phyloP scores from a whole-genome alignment of 1,140 invertebrate species.

The Branchinecta lynchi region DNA sequence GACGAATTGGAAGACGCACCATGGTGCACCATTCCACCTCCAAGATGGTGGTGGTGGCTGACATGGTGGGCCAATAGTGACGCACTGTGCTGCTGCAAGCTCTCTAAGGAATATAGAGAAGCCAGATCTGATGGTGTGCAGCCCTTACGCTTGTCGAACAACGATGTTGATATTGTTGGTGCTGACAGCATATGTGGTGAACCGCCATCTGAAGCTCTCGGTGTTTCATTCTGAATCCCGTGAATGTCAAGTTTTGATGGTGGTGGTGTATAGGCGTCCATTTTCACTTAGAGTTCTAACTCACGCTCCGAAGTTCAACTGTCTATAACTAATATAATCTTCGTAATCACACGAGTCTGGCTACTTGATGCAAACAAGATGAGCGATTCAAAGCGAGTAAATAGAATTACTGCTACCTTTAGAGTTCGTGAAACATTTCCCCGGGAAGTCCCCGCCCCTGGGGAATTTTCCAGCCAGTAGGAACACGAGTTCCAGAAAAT shows the following conservation, averaged over 20 bases:
- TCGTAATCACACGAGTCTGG: not conserved
- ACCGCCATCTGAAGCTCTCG: not conserved
- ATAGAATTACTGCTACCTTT: slow-evolving; percentile 12
- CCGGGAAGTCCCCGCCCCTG: not conserved
- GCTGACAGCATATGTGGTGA: not conserved
- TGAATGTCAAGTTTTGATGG: slow-evolving; percentile 7
- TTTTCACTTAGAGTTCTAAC: not conserved
- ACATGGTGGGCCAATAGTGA: slow-evolving; percentile 3
- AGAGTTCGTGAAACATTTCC: slow-evolving; percentile 7
- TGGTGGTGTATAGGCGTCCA: slow-evolving; percentile 1
- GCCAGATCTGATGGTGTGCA: not conserved
- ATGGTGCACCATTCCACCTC: not conserved
- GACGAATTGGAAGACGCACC: not conserved
- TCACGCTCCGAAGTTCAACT: not conserved
- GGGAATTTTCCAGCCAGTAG: slow-evolving; percentile 3
- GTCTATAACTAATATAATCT: slow-evolving; percentile 11
- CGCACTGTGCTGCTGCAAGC: not conserved
- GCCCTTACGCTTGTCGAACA: not conserved
- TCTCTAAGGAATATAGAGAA: not conserved
- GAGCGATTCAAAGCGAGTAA: slow-evolving; percentile 10
- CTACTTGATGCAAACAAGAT: slow-evolving; percentile 11
- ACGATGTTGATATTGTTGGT: not conserved
- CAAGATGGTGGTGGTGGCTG: not conserved
- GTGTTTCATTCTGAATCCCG: not conserved
- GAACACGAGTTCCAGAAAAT: not conserved